A percentile compares a stretch with the other conserved stretches of the same genome.
phyloP scores from a whole-genome alignment of 2,797 vertebrate species.

The Oreochromis grahami region DNA sequence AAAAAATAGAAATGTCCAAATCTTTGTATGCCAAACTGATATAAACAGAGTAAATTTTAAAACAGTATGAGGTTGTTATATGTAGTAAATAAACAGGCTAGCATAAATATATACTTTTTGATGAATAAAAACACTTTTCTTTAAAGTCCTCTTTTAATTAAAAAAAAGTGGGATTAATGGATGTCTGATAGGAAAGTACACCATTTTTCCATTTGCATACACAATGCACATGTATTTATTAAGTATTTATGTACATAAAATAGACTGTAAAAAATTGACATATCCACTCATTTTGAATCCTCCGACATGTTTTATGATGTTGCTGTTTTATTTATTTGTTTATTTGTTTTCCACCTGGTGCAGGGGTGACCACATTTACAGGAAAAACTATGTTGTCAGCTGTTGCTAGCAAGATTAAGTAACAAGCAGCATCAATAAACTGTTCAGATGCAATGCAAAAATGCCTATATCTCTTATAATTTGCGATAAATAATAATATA shows the following conservation, averaged over 20 bases:
- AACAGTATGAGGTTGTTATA: not conserved
- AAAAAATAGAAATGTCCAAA: not conserved
- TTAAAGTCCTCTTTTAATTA: not conserved
- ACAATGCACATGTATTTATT: not conserved
- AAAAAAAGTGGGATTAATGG: not conserved
- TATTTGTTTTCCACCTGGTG: not conserved
- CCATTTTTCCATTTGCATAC: not conserved
- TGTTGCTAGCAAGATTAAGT: not conserved
- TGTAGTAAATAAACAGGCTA: not conserved
- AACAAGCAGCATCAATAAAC: not conserved
- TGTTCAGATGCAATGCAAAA: not conserved
- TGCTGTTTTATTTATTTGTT: not conserved
- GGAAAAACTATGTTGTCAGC: not conserved
- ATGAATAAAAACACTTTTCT: accelerated
- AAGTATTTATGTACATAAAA: not conserved
- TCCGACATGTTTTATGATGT: not conserved
- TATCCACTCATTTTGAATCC: not conserved
- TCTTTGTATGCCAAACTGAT: not conserved
- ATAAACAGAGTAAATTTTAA: not conserved
- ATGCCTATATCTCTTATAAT: not conserved
- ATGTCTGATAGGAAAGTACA: not conserved
- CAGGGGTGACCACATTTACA: not conserved
- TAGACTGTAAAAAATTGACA: not conserved
- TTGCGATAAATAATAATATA: no score
- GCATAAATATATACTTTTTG: not conserved